A percentile compares a stretch with the other conserved stretches of the same genome.
Evolutionary conservation across 2,797 vertebrate genomes (phyloP).

Genomic region (Selene dorsalis): DNA sequence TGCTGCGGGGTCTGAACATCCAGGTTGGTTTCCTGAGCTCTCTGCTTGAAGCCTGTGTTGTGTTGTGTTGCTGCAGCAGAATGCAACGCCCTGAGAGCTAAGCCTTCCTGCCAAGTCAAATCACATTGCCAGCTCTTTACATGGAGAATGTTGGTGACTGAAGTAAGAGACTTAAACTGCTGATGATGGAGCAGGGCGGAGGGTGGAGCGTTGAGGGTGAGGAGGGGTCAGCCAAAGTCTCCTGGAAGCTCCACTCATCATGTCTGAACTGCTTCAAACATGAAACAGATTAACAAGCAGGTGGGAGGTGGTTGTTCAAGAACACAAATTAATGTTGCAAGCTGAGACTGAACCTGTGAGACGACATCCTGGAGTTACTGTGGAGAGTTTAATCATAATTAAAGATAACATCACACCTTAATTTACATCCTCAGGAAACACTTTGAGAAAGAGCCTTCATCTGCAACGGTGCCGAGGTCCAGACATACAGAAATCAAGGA

Average conservation of each 20-base stretch:
- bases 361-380: neutral
- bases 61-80: constrained; percentile 19
- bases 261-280: neutral
- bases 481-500: too few species aligned
- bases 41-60: neutral
- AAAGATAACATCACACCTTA: too few species aligned
- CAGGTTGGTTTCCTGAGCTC: constrained; percentile 35
- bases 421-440: too few species aligned
- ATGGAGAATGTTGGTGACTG: constrained; percentile 6
- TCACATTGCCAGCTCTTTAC: constrained; percentile 12
- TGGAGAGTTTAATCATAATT: too few species aligned
- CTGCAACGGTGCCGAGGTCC: too few species aligned
- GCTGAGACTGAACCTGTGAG: constrained; percentile 18
- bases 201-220: too few species aligned
- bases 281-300: neutral
- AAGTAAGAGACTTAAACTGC: neutral
- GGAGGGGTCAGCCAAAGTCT: neutral
- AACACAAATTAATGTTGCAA: neutral
- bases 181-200: constrained; percentile 1
- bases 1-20: constrained; percentile 29
- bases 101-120: constrained; percentile 17
- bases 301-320: neutral
- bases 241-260: constrained; percentile 3
- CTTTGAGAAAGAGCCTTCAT: too few species aligned
- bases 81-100: neutral